Conservation (phyloP, 2,113 vertebrate genomes). For the Anhinga rufa region DNA sequence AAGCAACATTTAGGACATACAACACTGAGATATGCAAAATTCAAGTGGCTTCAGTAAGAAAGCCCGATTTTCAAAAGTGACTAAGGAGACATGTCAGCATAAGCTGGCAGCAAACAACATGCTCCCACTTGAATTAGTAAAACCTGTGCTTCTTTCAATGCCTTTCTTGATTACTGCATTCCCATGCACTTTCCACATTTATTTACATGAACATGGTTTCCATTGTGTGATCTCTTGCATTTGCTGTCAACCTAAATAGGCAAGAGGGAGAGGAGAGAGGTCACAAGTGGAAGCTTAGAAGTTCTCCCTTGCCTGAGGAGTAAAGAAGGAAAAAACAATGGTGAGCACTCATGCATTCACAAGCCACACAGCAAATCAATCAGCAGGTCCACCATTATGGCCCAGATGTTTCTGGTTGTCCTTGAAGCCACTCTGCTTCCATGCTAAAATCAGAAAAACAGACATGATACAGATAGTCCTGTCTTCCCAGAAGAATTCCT, state of each 20-base stretch:
- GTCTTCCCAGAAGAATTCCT: not conserved
- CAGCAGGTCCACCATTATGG: not conserved
- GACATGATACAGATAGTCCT: not conserved
- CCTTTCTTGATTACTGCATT: not conserved
- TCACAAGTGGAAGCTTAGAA: not conserved
- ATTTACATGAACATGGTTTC: not conserved
- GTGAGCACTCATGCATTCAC: not conserved
- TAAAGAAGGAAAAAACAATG: not conserved
- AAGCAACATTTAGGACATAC: not conserved
- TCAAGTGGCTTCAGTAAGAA: not conserved
- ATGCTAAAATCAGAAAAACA: not conserved
- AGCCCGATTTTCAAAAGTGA: not conserved
- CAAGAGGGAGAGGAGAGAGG: not conserved
- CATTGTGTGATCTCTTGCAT: not conserved
- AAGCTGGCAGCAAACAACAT: not conserved
- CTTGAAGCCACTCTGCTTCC: not conserved
- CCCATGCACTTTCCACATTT: not conserved
- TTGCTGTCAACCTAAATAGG: not conserved
- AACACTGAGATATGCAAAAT: not conserved
- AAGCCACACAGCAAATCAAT: not conserved
- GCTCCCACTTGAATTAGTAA: not conserved
- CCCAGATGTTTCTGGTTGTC: not conserved
- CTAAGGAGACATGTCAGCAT: not conserved
- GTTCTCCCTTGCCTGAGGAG: not conserved
- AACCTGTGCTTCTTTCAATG: not conserved